Base-by-base conservation (phyloP, 2,888 invertebrate genomes). In the Synanthedon vespiformis region DNA sequence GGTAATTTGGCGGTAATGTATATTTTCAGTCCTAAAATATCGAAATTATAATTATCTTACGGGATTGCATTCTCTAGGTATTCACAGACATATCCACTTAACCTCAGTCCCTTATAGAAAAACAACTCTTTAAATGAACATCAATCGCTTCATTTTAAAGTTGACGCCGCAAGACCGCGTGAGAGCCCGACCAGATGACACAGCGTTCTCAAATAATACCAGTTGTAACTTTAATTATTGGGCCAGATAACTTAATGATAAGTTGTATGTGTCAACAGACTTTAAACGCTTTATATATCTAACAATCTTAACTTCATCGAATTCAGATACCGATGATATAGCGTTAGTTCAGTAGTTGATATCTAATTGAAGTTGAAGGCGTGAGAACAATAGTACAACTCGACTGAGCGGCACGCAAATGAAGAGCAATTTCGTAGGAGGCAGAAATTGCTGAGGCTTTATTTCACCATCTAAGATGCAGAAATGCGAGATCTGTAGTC, bases 341-440 rank as follows among this genome's bases (percentile, higher is more conserved):
- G 34, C 10, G 10, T 34, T 34, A 34, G 34, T 34, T 34, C 34
- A 10, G 34, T 34, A 34, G 34, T 34, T 34, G 34, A 34, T 34
- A 34, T 34, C 34, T 34, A 34, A 34, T 34, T 34, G 34, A 44
- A 12, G 44, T n/a, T 14, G 61, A 71, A 74, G 74, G 77, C 80
- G 79, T 80, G 80, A 77, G 80, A 81, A 80, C 70, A 61, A 63
- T 60, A 59, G 58, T 51, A 55, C 34, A 47, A 63, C 64, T 72
- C 44, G 64, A 72, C 66, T 70, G 74, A 64, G 53, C 55, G 56
- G 68, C 74, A 78, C 70, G 77, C 75, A 80, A 80, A 82, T 81
- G 77, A 80, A 81, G 79, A 73, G 77, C 78, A 80, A 80, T 81
- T 79, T 80, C 68, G 69, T 72, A 67, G 56, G 66, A 68, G 68